Evolutionary conservation across 2,113 vertebrate species (phyloP).

Genomic region (Charadrius vociferus): DNA sequence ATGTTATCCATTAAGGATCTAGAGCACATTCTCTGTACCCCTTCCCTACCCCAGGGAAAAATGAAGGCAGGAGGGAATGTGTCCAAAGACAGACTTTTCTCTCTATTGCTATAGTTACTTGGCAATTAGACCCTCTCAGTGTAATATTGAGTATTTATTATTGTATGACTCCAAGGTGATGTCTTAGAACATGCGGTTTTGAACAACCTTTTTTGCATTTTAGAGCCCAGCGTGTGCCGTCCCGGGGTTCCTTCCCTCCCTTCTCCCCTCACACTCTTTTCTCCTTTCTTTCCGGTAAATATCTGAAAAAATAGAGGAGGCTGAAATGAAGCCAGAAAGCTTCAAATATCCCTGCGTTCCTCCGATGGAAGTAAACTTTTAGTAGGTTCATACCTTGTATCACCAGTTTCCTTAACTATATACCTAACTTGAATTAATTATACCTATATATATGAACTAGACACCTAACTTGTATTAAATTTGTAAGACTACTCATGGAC

Average conservation of each 20-base stretch:
- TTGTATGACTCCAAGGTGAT: constrained; percentile 41
- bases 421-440: neutral
- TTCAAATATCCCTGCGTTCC: constrained; percentile 8
- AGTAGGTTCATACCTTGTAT: neutral
- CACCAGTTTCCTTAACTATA: neutral
- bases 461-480: neutral
- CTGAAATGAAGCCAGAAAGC: constrained; percentile 29
- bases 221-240: neutral
- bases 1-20: constrained; percentile 37
- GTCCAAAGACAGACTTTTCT: constrained; percentile 41
- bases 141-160: constrained; percentile 40
- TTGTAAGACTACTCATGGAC: neutral
- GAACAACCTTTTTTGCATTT: neutral
- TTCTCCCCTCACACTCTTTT: neutral
- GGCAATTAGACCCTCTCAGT: neutral
- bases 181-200: neutral
- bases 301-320: constrained; percentile 13
- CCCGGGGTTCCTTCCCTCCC: neutral
- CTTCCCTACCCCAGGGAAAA: constrained; percentile 54
- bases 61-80: constrained; percentile 20
- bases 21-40: constrained; percentile 53
- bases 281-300: constrained; percentile 34
- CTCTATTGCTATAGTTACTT: constrained; percentile 37
- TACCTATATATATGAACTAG: too few species aligned
- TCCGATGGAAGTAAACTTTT: neutral